Conservation (phyloP, 2,113 vertebrate genomes). For the Merops nubicus region DNA sequence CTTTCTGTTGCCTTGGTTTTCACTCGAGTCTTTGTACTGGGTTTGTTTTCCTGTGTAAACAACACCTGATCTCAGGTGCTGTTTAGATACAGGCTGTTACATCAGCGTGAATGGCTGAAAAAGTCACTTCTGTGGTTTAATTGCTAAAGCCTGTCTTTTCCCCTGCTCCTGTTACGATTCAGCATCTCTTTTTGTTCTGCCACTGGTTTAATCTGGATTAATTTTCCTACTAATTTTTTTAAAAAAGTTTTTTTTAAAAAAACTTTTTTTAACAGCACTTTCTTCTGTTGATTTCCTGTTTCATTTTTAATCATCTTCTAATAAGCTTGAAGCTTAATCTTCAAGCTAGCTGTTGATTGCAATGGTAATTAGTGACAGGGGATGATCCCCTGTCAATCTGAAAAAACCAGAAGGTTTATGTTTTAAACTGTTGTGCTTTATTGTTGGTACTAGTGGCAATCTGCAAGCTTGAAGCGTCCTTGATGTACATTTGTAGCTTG, state of each 20-base stretch:
- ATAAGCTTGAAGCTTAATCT: too few species aligned
- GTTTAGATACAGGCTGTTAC: neutral
- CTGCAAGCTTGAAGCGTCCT: neutral
- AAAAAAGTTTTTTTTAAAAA: neutral
- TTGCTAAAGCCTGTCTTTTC: neutral
- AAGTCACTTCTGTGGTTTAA: neutral
- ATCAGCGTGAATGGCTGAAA: neutral
- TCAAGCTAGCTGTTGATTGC: neutral
- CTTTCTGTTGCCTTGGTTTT: neutral
- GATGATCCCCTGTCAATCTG: neutral
- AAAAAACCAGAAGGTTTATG: neutral
- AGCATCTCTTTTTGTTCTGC: neutral
- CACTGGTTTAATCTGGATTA: neutral
- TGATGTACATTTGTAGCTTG: neutral
- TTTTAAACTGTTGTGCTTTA: neutral
- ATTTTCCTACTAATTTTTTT: neutral
- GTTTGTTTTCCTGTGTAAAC: neutral
- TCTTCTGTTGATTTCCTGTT: rapidly evolving
- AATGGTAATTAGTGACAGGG: neutral
- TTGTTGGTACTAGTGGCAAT: neutral
- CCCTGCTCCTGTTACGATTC: neutral
- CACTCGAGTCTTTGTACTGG: rapidly evolving
- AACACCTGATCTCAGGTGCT: neutral
- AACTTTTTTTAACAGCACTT: neutral
- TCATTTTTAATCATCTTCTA: too few species aligned